phyloP scores from a whole-genome alignment of 2,113 vertebrate genomes.

The Phalacrocorax carbo region DNA sequence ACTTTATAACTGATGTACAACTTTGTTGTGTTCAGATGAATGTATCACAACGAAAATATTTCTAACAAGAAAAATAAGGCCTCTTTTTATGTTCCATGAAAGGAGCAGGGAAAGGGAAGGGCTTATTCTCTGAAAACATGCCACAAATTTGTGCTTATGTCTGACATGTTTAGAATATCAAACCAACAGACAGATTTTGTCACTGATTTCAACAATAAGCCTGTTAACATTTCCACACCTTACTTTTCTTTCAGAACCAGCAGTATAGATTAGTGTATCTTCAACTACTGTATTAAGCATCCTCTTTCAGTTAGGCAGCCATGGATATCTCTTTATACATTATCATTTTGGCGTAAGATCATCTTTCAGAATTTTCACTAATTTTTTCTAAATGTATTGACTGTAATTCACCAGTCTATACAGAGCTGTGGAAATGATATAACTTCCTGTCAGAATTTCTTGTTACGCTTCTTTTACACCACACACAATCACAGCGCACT shows the following conservation, averaged over 20 bases:
- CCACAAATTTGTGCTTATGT: background rate
- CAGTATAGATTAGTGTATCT: background rate
- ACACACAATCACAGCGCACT: background rate
- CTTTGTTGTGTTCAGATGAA: background rate
- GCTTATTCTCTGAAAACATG: background rate
- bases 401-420: background rate
- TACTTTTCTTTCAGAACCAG: background rate
- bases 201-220: background rate
- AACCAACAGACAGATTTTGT: background rate
- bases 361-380: background rate
- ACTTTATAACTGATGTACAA: background rate
- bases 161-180: background rate
- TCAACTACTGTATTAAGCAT: background rate
- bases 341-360: background rate
- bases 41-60: background rate
- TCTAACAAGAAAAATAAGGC: background rate
- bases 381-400: background rate
- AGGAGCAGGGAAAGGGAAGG: background rate
- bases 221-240: background rate
- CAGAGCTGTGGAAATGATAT: background rate
- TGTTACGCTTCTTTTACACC: background rate
- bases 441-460: background rate
- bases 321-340: background rate
- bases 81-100: background rate
- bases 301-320: background rate